phyloP scores from a whole-genome alignment of 2,888 invertebrate genomes.

The Melieria omissa region DNA sequence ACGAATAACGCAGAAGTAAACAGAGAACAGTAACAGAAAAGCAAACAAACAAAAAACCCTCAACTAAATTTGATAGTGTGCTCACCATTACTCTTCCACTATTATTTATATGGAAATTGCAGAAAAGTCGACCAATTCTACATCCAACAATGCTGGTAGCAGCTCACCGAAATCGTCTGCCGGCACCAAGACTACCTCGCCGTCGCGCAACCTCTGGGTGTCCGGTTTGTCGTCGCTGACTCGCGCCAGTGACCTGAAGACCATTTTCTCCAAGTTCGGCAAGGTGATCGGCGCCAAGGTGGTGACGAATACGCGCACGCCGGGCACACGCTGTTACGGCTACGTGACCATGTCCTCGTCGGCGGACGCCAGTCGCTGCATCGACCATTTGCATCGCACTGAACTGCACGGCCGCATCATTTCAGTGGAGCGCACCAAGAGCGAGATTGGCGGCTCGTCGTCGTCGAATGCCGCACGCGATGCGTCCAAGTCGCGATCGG shows the following conservation, averaged over 20 bases:
- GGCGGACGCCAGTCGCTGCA: slow-evolving; percentile 90
- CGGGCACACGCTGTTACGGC: slow-evolving; percentile 93
- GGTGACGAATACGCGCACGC: slow-evolving; percentile 93
- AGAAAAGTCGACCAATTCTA: slow-evolving; percentile 59
- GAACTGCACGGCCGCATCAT: slow-evolving; percentile 95
- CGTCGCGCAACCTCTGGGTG: slow-evolving; percentile 87
- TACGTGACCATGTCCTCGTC: slow-evolving; percentile 95
- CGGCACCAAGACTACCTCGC: slow-evolving; percentile 48
- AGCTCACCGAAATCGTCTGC: slow-evolving; percentile 44
- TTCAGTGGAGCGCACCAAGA: slow-evolving; percentile 88
- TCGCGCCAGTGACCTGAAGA: slow-evolving; percentile 93
- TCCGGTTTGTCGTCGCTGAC: slow-evolving; percentile 92
- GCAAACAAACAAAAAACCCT: slow-evolving; percentile 43
- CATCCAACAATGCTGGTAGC: slow-evolving; percentile 34
- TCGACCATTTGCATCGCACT: slow-evolving; percentile 89
- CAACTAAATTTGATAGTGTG: slow-evolving; percentile 46
- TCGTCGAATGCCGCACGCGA: slow-evolving; percentile 46
- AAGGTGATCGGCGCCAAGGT: slow-evolving; percentile 97
- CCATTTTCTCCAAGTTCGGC: slow-evolving; percentile 90
- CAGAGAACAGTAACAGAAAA: neutral
- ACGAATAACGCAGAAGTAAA: too few relatives aligned
- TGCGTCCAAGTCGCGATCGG: slow-evolving; percentile 39
- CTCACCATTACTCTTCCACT: slow-evolving; percentile 64
- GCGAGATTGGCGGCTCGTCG: slow-evolving; percentile 67
- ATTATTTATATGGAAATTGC: slow-evolving; percentile 67